These are phyloP conservation scores for Nemoura dubitans DNA, from an alignment of 2,888 invertebrate species.

Conservation along the genomic window DNA sequence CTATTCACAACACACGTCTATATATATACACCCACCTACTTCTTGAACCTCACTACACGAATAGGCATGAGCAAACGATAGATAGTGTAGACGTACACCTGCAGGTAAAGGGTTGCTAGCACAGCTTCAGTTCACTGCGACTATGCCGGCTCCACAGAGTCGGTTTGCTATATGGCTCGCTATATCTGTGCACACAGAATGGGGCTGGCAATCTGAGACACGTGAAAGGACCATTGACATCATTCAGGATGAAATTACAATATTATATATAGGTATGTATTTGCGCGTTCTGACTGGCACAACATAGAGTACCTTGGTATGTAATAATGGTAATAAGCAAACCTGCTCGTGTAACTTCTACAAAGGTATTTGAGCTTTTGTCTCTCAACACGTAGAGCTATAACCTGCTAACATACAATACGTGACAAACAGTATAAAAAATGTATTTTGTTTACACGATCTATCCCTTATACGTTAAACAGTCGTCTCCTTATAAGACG, in stretches of 20 bases:
- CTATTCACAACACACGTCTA: not conserved
- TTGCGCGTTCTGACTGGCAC: not conserved
- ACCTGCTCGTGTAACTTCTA: not conserved
- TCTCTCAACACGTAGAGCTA: not conserved
- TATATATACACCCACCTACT: too few species aligned
- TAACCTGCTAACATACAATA: not conserved
- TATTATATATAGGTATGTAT: not conserved
- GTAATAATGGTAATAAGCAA: not conserved
- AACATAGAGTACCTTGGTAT: not conserved
- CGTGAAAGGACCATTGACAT: slow-evolving; percentile 4
- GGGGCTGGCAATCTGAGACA: not conserved
- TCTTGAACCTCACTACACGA: too few species aligned
- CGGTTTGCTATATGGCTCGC: not conserved
- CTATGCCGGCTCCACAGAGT: not conserved
- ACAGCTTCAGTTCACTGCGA: not conserved
- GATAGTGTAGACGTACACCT: not conserved
- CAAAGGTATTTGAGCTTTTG: not conserved
- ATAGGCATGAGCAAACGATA: not conserved
- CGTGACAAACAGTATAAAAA: not conserved
- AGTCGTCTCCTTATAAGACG: not conserved
- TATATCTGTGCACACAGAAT: not conserved
- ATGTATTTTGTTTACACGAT: not conserved
- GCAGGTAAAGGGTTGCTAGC: too few species aligned
- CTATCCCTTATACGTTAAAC: not conserved
- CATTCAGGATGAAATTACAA: not conserved